Evolutionary conservation across 2,888 invertebrate species (phyloP).

Genomic region (Andrena haemorrhoa): DNA sequence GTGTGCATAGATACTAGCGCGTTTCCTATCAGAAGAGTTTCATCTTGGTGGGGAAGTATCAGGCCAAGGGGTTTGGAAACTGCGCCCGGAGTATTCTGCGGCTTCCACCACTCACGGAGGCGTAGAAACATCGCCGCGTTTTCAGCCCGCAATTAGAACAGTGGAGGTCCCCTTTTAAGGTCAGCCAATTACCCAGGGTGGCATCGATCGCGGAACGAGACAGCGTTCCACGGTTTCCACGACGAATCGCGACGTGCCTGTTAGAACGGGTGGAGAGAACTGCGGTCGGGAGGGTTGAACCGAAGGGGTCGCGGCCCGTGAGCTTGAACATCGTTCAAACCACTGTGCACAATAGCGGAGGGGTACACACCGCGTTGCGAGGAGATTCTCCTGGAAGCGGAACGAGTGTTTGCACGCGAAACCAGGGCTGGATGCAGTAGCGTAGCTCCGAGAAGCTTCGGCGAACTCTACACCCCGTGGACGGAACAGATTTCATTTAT

Average conservation of each 20-base stretch:
- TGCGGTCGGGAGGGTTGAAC: slow-evolving; percentile 74
- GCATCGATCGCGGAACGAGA: slow-evolving; percentile 55
- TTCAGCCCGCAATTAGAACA: slow-evolving; percentile 34
- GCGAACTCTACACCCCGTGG: neutral
- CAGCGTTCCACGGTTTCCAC: slow-evolving; percentile 45
- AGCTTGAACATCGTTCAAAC: slow-evolving; percentile 76
- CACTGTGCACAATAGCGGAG: slow-evolving; percentile 56
- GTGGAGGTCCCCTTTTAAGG: slow-evolving; percentile 44
- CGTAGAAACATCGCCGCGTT: slow-evolving; percentile 8
- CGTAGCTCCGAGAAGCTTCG: slow-evolving; percentile 28
- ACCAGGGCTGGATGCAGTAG: slow-evolving; percentile 44
- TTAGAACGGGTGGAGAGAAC: slow-evolving; percentile 63
- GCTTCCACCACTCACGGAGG: neutral
- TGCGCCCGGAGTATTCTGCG: neutral
- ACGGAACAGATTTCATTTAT: neutral
- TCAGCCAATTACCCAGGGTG: slow-evolving; percentile 49
- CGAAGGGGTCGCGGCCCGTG: slow-evolving; percentile 69
- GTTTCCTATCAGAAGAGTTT: neutral
- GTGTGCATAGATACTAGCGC: neutral
- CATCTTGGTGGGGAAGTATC: neutral
- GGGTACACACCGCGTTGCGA: slow-evolving; percentile 50
- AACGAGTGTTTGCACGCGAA: slow-evolving; percentile 53
- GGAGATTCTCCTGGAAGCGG: slow-evolving; percentile 40
- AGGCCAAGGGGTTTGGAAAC: too few species aligned
- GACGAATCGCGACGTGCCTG: slow-evolving; percentile 51